A percentile compares a stretch with the other conserved stretches of the same genome.
Conservation (phyloP, 2,797 vertebrate genomes). For the Sebastiscus albofasciatus region DNA sequence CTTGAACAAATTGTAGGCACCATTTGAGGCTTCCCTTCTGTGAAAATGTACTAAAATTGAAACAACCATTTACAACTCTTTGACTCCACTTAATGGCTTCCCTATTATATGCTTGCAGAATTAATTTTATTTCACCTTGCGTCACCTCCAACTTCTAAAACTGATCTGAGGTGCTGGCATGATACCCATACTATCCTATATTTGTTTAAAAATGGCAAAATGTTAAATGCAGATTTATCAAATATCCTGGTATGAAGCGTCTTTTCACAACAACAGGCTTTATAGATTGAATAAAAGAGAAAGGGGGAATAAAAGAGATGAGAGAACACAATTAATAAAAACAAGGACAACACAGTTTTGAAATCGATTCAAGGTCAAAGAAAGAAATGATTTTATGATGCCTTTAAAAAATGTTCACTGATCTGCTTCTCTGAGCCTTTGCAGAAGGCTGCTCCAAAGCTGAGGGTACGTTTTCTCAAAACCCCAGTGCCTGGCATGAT, state of each 20-base stretch:
- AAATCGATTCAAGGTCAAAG: not conserved
- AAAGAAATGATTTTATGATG: not conserved
- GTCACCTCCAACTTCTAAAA: constrained; percentile 12
- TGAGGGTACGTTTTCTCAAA: not conserved
- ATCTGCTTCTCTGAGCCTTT: not conserved
- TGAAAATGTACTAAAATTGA: constrained; percentile 39
- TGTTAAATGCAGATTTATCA: not conserved
- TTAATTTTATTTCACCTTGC: constrained; percentile 15
- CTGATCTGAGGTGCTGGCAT: constrained; percentile 1
- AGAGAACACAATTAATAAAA: not conserved
- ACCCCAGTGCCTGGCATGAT: not conserved
- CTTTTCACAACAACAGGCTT: not conserved
- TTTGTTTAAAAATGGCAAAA: not conserved
- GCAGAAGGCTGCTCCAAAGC: not conserved
- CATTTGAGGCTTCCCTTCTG: constrained; percentile 15
- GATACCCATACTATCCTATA: not conserved
- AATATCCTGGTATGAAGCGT: not conserved
- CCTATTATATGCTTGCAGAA: constrained; percentile 2
- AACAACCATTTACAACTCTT: constrained; percentile 28
- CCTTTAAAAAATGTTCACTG: not conserved
- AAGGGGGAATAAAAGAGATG: not conserved
- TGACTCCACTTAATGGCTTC: constrained; percentile 26
- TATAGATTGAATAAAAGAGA: not conserved
- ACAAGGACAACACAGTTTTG: not conserved
- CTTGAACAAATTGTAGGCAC: constrained; percentile 5